Percentiles rank a stretch among this genome's conserved stretches.
These are phyloP conservation scores for Lamproptera curius DNA, from an alignment of 2,888 invertebrate genomes.

Conservation along the genomic window DNA sequence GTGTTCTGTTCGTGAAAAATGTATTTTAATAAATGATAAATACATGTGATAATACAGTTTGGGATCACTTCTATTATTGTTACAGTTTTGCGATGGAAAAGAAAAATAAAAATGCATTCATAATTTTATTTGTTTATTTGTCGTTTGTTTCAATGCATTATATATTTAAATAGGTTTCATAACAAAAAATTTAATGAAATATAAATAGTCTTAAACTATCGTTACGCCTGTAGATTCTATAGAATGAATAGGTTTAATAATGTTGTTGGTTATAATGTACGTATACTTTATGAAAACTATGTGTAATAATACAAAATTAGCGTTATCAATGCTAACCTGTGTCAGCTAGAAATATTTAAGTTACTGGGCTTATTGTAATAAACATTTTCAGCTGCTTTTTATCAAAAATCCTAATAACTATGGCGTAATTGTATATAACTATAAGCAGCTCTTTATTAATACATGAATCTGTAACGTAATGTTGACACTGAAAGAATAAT, in stretches of 20 bases:
- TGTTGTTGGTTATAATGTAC: constrained; percentile 48
- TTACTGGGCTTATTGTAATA: constrained; percentile 28
- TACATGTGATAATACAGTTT: no score
- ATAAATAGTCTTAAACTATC: constrained; percentile 74
- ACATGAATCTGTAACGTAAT: not conserved
- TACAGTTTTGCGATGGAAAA: no score
- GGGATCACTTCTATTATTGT: no score
- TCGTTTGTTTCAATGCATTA: constrained; percentile 74
- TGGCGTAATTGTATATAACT: not conserved
- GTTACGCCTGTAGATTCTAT: constrained; percentile 62
- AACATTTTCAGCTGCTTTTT: constrained; percentile 3
- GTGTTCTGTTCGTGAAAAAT: no score
- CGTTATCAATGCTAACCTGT: constrained; percentile 45
- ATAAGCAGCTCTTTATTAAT: not conserved
- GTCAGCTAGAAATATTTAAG: constrained; percentile 47
- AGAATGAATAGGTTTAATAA: constrained; percentile 55
- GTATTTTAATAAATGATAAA: no score
- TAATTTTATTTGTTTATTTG: constrained; percentile 67
- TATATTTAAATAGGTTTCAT: constrained; percentile 75
- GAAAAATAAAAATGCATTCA: constrained; percentile 39
- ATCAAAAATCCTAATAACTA: constrained; percentile 5
- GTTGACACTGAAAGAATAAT: constrained; percentile 7
- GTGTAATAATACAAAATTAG: constrained; percentile 35
- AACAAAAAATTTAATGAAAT: constrained; percentile 68
- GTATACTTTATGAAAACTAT: constrained; percentile 36